These are phyloP conservation scores for Aeoliscus strigatus DNA, from an alignment of 2,797 vertebrate genomes.

Conservation along the genomic window DNA sequence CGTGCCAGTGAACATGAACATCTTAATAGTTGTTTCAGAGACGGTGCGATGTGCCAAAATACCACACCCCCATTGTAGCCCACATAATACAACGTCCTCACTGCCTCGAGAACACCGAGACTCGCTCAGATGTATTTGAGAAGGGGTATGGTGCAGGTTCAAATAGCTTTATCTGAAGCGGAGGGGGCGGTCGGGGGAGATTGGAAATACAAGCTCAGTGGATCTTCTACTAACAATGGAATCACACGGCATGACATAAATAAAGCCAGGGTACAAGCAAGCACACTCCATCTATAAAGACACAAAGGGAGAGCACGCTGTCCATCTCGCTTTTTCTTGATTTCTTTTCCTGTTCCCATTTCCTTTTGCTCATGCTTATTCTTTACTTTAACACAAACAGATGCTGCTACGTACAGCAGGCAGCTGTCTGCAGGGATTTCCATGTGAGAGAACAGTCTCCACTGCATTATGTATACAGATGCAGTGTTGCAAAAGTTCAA, in stretches of 20 bases:
- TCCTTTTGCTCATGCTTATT: slow-evolving; percentile 23
- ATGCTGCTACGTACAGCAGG: slow-evolving; percentile 10
- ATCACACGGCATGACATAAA: slow-evolving; percentile 66
- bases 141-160: slow-evolving; percentile 56
- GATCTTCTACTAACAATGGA: slow-evolving; percentile 64
- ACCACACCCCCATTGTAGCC: slow-evolving; percentile 52
- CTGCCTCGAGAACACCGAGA: slow-evolving; percentile 40
- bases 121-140: slow-evolving; percentile 47
- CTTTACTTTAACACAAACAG: slow-evolving; percentile 18
- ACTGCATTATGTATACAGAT: too few relatives aligned
- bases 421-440: not conserved
- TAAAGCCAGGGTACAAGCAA: slow-evolving; percentile 61
- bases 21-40: slow-evolving; percentile 47
- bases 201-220: slow-evolving; percentile 55
- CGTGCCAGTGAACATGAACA: slow-evolving; percentile 38
- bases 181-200: slow-evolving; percentile 35
- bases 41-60: slow-evolving; percentile 36
- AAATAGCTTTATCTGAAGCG: slow-evolving; percentile 67
- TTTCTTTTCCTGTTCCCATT: slow-evolving; percentile 45
- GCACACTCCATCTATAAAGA: slow-evolving; percentile 43
- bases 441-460: too few relatives aligned
- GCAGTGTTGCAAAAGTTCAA: too few relatives aligned
- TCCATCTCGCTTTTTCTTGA: slow-evolving; percentile 38
- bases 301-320: slow-evolving; percentile 25
- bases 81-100: slow-evolving; percentile 56